These are phyloP conservation scores for Lampropteryx suffumata DNA, from an alignment of 2,888 invertebrate species.

Conservation along the genomic window DNA sequence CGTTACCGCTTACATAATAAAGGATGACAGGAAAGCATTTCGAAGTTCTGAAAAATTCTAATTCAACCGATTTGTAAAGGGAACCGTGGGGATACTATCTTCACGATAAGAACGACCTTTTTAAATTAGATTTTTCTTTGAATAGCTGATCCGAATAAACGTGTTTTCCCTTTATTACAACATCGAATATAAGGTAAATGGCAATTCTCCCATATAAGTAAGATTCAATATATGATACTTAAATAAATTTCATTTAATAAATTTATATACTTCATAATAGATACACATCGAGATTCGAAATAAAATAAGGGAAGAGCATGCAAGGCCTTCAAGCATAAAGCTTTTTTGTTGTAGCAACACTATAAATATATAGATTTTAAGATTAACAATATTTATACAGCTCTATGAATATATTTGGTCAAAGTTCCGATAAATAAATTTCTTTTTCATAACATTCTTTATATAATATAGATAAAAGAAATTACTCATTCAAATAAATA, in stretches of 20 bases:
- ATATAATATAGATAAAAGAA: neutral
- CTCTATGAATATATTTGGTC: no score
- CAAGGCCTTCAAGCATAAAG: constrained; percentile 67
- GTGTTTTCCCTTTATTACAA: constrained; percentile 9
- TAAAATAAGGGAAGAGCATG: constrained; percentile 62
- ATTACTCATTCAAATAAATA: constrained; percentile 37
- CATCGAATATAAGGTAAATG: neutral
- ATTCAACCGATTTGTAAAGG: constrained; percentile 5
- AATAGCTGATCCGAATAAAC: constrained; percentile 21
- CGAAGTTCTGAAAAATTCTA: neutral
- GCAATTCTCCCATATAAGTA: no score
- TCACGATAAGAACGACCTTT: constrained; percentile 12
- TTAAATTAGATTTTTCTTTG: constrained; percentile 12
- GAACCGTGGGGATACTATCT: neutral
- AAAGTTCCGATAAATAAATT: no score
- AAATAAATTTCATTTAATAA: no score
- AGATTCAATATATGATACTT: no score
- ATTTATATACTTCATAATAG: constrained; percentile 11
- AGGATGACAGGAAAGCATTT: neutral
- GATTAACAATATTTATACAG: no score
- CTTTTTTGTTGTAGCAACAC: constrained; percentile 61
- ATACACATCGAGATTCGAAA: constrained; percentile 45
- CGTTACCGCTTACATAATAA: neutral
- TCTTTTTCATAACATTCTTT: no score
- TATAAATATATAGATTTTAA: constrained; percentile 29